These are phyloP conservation scores for Oscarella lobularis DNA, from an alignment of 37 sponge, comb jelly and placozoan genomes.

Conservation along the genomic window DNA sequence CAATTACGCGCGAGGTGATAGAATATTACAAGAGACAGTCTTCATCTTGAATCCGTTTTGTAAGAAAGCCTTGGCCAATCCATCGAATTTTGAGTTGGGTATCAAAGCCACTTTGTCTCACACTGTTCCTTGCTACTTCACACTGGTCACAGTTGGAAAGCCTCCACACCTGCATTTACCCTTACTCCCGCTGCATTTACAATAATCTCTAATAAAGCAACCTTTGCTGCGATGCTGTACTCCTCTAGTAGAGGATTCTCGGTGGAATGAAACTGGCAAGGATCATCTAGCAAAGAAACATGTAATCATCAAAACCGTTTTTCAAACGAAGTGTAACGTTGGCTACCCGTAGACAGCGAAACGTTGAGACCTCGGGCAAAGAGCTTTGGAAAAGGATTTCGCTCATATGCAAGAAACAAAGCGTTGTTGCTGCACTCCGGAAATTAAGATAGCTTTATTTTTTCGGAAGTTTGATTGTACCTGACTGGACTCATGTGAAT, in stretches of 20 bases:
- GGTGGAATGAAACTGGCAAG: background rate
- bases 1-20: background rate
- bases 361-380: slow-evolving; percentile 61
- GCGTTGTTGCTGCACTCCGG: slow-evolving; percentile 50
- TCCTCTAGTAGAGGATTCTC: slow-evolving; percentile 49
- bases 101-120: background rate
- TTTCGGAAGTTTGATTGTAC: no score
- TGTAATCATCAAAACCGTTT: background rate
- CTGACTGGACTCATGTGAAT: slow-evolving; percentile 83
- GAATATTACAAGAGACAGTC: background rate
- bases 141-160: background rate
- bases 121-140: background rate
- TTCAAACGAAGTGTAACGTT: background rate
- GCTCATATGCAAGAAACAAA: slow-evolving; percentile 78
- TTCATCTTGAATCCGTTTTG: background rate
- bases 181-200: no score
- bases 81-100: background rate
- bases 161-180: background rate
- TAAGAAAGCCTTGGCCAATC: background rate
- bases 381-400: slow-evolving; percentile 66
- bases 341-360: slow-evolving; percentile 68
- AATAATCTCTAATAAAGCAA: slow-evolving; percentile 4
- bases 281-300: background rate
- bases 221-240: slow-evolving; percentile 92
- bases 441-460: background rate